Conservation (phyloP, 2,888 invertebrate genomes). For the Noctua janthe region DNA sequence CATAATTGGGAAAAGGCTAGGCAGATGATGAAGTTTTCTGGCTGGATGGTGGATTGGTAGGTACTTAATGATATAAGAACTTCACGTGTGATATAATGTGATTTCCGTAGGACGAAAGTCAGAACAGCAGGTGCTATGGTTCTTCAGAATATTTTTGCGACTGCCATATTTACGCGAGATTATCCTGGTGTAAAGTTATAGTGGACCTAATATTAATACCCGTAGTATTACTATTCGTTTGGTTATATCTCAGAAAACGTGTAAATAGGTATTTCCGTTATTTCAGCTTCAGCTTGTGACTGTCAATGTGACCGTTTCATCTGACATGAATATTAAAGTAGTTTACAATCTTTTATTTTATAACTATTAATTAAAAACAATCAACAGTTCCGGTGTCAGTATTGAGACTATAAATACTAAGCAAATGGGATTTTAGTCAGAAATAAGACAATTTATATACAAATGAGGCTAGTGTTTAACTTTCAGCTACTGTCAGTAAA, state of each 20-base stretch:
- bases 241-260: background rate
- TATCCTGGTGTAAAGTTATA: background rate
- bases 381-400: slow-evolving; percentile 16
- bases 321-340: slow-evolving; percentile 2
- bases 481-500: slow-evolving; percentile 47
- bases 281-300: background rate
- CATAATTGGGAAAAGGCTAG: too few relatives aligned
- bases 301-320: background rate
- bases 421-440: slow-evolving; percentile 33
- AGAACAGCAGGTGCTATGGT: background rate
- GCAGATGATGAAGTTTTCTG: background rate
- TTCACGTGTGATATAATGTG: background rate
- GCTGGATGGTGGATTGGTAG: background rate
- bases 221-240: background rate
- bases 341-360: background rate
- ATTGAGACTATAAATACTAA: slow-evolving; percentile 28
- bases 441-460: slow-evolving; percentile 54
- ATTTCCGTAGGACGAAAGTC: background rate
- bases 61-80: background rate
- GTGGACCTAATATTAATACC: background rate
- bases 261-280: background rate
- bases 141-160: background rate
- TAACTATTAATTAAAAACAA: slow-evolving; percentile 19
- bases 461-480: slow-evolving; percentile 46
- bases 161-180: background rate